Conservation (phyloP, 2,888 invertebrate genomes). For the Hyposoter dolosus region DNA sequence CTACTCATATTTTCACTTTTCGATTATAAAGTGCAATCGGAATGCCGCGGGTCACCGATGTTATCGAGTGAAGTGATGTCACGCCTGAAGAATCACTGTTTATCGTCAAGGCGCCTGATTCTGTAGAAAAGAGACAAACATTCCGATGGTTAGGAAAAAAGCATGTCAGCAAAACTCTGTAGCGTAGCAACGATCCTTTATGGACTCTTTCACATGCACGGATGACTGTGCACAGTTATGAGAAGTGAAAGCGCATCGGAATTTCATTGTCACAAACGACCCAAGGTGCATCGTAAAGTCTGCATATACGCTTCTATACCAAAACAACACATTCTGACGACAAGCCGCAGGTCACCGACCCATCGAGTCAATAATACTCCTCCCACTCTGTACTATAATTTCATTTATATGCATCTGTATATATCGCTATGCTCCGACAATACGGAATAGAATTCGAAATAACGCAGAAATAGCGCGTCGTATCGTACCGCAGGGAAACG, state of each 20-base stretch:
- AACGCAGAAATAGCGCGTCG: neutral
- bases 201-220: neutral
- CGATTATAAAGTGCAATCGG: neutral
- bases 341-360: constrained; percentile 7
- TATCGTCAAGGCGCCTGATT: neutral
- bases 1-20: neutral
- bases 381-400: constrained; percentile 22
- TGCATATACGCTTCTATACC: constrained; percentile 10
- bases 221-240: constrained; percentile 28
- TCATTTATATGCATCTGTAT: constrained; percentile 7
- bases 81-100: neutral
- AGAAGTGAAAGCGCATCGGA: constrained; percentile 45
- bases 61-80: neutral
- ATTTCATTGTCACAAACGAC: constrained; percentile 51
- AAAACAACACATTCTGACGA: constrained; percentile 11
- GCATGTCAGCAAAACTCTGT: neutral
- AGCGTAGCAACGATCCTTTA: constrained; percentile 31
- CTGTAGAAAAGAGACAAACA: neutral
- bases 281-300: constrained; percentile 35
- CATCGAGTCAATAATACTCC: constrained; percentile 25
- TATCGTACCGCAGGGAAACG: constrained; percentile 9
- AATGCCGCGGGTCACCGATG: neutral
- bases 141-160: neutral
- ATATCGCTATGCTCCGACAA: constrained; percentile 12
- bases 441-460: constrained; percentile 45